Percentiles rank a stretch among this genome's conserved stretches.
Conservation (phyloP, 1,140 invertebrate species). For the Drosophila hydei region DNA sequence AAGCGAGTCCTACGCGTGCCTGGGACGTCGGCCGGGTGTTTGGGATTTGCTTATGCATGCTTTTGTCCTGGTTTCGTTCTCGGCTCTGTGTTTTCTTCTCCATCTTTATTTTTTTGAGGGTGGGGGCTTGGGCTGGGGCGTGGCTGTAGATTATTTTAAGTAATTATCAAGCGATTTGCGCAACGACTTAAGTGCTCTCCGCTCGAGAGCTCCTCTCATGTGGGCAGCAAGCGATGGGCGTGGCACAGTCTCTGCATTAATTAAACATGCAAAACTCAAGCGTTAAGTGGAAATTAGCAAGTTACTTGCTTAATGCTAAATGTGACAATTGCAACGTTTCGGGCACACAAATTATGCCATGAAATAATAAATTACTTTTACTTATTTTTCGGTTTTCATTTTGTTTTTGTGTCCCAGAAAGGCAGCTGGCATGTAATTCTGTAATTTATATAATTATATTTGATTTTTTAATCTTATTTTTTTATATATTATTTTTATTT, state of each 20-base stretch:
- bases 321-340: constrained; percentile 25
- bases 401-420: neutral
- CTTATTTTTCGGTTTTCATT: neutral
- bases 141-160: constrained; percentile 78
- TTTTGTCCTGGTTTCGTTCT: constrained; percentile 35
- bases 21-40: constrained; percentile 65
- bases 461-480: too few relatives aligned
- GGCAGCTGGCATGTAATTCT: too few relatives aligned
- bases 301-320: constrained; percentile 12
- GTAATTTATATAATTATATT: too few relatives aligned
- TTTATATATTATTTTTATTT: too few relatives aligned
- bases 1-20: constrained; percentile 48
- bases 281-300: constrained; percentile 55
- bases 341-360: neutral
- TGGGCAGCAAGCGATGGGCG: constrained; percentile 11
- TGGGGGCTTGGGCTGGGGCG: constrained; percentile 62
- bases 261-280: constrained; percentile 68
- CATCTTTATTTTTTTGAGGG: neutral
- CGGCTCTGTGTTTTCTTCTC: constrained; percentile 32
- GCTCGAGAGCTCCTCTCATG: constrained; percentile 48
- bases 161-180: constrained; percentile 80
- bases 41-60: constrained; percentile 54
- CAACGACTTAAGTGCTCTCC: constrained; percentile 67
- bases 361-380: neutral
- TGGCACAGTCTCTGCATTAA: constrained; percentile 41